phyloP scores from a whole-genome alignment of 1,140 invertebrate genomes.

The Galleria mellonella region DNA sequence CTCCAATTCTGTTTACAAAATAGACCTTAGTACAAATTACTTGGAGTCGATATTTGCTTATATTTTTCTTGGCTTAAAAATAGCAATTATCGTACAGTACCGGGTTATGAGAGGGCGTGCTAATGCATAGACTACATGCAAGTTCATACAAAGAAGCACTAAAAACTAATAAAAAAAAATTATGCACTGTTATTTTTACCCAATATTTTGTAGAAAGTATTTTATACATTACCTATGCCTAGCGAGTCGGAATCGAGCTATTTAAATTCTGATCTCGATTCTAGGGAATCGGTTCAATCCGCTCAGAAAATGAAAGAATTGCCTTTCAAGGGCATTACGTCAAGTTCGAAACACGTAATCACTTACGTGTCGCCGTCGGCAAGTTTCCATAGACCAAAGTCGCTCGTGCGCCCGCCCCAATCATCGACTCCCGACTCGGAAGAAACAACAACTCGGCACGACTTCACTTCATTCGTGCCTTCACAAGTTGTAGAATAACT shows the following conservation, averaged over 20 bases:
- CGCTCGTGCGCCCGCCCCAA: conserved; percentile 11
- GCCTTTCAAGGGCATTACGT: conserved; percentile 21
- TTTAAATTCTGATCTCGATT: conserved; percentile 26
- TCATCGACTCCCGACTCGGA: conserved; percentile 21
- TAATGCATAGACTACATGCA: conserved; percentile 33
- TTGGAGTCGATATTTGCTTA: not conserved
- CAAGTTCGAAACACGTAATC: conserved; percentile 13
- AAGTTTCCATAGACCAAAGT: conserved; percentile 3
- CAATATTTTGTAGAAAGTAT: conserved; percentile 18
- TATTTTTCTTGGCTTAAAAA: conserved; percentile 20
- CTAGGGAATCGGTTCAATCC: conserved; percentile 16
- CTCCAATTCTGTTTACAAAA: not conserved
- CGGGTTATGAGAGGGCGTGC: conserved; percentile 20
- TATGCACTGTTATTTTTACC: no score
- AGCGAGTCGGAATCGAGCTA: conserved; percentile 15
- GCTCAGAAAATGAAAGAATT: conserved; percentile 17
- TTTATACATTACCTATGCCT: not conserved
- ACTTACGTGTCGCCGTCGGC: conserved; percentile 6
- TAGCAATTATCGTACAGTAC: conserved; percentile 29
- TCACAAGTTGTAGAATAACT: conserved; percentile 47
- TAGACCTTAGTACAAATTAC: not conserved
- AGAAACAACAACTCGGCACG: conserved; percentile 38
- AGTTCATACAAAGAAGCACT: conserved; percentile 3
- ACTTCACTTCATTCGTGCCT: conserved; percentile 44
- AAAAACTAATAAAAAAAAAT: not conserved